Conservation (phyloP, 1,140 invertebrate genomes). For the Atopsyche davidsoni region DNA sequence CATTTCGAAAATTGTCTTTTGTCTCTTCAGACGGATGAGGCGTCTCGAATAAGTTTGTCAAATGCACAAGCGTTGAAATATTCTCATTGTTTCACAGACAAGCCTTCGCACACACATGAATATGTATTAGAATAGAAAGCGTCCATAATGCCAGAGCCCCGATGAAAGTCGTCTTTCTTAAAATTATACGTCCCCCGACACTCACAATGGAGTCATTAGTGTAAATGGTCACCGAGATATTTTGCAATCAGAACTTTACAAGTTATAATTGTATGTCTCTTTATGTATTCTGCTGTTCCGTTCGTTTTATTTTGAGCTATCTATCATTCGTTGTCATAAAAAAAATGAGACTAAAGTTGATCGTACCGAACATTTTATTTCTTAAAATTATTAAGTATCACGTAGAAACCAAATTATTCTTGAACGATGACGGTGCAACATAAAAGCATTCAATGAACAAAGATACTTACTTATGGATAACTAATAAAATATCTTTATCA, state of each 20-base stretch:
- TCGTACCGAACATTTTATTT: too few relatives aligned
- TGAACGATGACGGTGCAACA: too few relatives aligned
- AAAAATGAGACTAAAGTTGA: too few relatives aligned
- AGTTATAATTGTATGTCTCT: too few relatives aligned
- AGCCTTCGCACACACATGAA: conserved; percentile 17
- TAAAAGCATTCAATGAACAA: too few relatives aligned
- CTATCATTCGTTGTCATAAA: too few relatives aligned
- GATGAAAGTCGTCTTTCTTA: conserved; percentile 30
- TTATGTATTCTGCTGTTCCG: too few relatives aligned
- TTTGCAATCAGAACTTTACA: conserved; percentile 4
- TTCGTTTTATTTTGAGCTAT: too few relatives aligned
- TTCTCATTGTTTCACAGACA: conserved; percentile 17
- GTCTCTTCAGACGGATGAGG: conserved; percentile 11
- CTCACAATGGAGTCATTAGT: conserved; percentile 21
- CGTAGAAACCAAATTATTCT: too few relatives aligned
- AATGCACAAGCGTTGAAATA: conserved; percentile 24
- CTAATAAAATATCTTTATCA: too few relatives aligned
- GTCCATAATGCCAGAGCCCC: conserved; percentile 34
- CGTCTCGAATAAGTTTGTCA: conserved; percentile 19
- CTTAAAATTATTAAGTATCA: too few relatives aligned
- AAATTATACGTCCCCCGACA: conserved; percentile 20
- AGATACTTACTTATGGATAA: too few relatives aligned
- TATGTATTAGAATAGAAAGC: conserved; percentile 27
- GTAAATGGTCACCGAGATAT: conserved; percentile 10
- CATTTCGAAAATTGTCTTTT: background rate